These are phyloP conservation scores for Adelosebastes latens DNA, from an alignment of 2,797 vertebrate genomes.

Conservation along the genomic window DNA sequence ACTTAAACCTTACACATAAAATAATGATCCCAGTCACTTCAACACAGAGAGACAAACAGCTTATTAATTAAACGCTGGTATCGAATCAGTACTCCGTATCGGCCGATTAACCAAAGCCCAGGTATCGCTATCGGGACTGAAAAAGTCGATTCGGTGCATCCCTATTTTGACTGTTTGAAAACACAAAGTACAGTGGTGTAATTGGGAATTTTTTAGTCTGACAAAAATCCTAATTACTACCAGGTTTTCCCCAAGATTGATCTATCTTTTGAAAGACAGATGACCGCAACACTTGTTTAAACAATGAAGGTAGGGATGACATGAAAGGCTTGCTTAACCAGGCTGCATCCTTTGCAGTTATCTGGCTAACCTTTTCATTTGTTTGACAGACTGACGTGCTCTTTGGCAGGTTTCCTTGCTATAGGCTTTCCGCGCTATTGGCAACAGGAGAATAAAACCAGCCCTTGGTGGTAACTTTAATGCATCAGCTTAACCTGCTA, in stretches of 20 bases:
- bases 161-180: too few species aligned
- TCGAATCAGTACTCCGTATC: too few species aligned
- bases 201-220: not conserved
- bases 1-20: too few species aligned
- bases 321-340: not conserved
- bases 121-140: too few species aligned
- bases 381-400: not conserved
- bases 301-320: not conserved
- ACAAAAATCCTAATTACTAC: not conserved
- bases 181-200: not conserved
- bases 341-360: not conserved
- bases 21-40: too few species aligned
- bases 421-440: not conserved
- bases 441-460: not conserved
- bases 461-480: not conserved
- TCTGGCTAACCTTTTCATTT: not conserved
- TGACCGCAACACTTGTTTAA: not conserved
- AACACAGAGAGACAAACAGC: too few species aligned
- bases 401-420: not conserved
- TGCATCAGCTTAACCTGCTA: not conserved
- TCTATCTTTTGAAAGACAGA: not conserved
- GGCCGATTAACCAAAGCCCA: too few species aligned
- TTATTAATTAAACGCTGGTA: too few species aligned
- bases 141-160: too few species aligned
- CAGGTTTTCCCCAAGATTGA: not conserved